A percentile compares a stretch with the other conserved stretches of the same genome.
phyloP scores from a whole-genome alignment of 2,888 invertebrate species.

The Drosophila algonquin region DNA sequence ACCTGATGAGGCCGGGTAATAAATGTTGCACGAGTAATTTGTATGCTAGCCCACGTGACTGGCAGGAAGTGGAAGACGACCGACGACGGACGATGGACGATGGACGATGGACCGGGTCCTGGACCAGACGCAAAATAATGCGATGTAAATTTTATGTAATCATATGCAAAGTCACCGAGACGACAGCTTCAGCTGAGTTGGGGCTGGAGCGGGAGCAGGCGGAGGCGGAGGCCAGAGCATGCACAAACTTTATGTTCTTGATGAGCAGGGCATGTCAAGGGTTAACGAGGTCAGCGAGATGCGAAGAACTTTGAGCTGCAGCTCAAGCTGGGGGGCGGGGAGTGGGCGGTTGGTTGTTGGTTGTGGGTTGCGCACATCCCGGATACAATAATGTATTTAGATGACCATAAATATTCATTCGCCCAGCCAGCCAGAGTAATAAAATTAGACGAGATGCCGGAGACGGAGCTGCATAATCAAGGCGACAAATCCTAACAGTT shows the following conservation, averaged over 20 bases:
- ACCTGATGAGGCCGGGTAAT: slow-evolving; percentile 44
- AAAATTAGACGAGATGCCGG: slow-evolving; percentile 44
- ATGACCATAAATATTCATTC: slow-evolving; percentile 51
- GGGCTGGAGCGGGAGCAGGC: too few relatives aligned
- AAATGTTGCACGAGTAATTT: slow-evolving; percentile 72
- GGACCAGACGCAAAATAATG: slow-evolving; percentile 65
- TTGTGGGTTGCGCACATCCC: slow-evolving; percentile 25
- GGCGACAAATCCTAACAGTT: slow-evolving; percentile 21
- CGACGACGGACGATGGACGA: slow-evolving; percentile 5
- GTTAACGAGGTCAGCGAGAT: slow-evolving; percentile 66
- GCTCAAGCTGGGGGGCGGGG: slow-evolving; percentile 3
- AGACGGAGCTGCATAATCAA: slow-evolving; percentile 28
- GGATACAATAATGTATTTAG: slow-evolving; percentile 53
- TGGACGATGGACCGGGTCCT: not conserved
- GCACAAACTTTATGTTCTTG: slow-evolving; percentile 62
- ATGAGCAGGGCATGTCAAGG: slow-evolving; percentile 50
- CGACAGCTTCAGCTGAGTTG: slow-evolving; percentile 31
- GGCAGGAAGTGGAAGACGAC: slow-evolving; percentile 2
- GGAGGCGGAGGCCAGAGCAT: too few relatives aligned
- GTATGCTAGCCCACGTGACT: slow-evolving; percentile 69
- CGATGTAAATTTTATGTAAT: slow-evolving; percentile 75
- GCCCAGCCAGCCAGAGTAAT: slow-evolving; percentile 43
- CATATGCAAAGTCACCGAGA: slow-evolving; percentile 68
- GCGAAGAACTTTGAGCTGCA: slow-evolving; percentile 28
- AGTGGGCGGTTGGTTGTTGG: not conserved